Percentiles rank a stretch among this genome's conserved stretches.
Conservation (phyloP, 2,888 invertebrate species). For the Bhutanitis thaidina region DNA sequence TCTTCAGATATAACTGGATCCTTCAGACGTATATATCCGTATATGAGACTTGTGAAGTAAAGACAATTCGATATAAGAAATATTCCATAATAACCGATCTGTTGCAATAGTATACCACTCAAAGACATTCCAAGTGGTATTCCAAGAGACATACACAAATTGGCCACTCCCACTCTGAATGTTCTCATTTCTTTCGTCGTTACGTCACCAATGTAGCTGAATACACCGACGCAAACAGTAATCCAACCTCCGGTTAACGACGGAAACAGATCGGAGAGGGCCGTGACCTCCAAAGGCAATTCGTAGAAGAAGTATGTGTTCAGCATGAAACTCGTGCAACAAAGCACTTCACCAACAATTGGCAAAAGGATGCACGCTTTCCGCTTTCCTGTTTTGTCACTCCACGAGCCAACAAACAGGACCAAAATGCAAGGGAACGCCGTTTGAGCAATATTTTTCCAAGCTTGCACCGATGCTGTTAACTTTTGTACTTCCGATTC, state of each 20-base stretch:
- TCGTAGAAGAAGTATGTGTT: slow-evolving; percentile 81
- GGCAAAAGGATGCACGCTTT: slow-evolving; percentile 81
- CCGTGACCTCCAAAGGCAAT: slow-evolving; percentile 78
- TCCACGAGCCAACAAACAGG: slow-evolving; percentile 82
- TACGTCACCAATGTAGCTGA: slow-evolving; percentile 82
- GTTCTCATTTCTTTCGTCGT: slow-evolving; percentile 81
- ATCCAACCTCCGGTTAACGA: slow-evolving; percentile 80
- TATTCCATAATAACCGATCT: slow-evolving; percentile 74
- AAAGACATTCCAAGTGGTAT: slow-evolving; percentile 80
- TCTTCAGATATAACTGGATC: slow-evolving; percentile 62
- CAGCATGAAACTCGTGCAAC: slow-evolving; percentile 71
- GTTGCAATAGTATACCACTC: slow-evolving; percentile 75
- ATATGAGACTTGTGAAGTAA: slow-evolving; percentile 74
- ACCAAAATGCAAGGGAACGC: slow-evolving; percentile 78
- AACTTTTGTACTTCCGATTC: slow-evolving; percentile 82
- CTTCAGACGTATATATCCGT: slow-evolving; percentile 69
- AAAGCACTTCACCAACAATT: slow-evolving; percentile 76
- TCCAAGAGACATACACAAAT: slow-evolving; percentile 81
- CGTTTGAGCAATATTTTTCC: slow-evolving; percentile 80
- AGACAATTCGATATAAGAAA: slow-evolving; percentile 72
- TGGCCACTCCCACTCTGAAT: slow-evolving; percentile 81
- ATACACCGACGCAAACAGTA: slow-evolving; percentile 80
- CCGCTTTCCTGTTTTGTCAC: slow-evolving; percentile 78
- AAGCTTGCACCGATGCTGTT: slow-evolving; percentile 78
- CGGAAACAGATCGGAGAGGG: slow-evolving; percentile 77